Evolutionary conservation across 2,888 invertebrate species (phyloP).

Genomic region (Stenodema calcarata): DNA sequence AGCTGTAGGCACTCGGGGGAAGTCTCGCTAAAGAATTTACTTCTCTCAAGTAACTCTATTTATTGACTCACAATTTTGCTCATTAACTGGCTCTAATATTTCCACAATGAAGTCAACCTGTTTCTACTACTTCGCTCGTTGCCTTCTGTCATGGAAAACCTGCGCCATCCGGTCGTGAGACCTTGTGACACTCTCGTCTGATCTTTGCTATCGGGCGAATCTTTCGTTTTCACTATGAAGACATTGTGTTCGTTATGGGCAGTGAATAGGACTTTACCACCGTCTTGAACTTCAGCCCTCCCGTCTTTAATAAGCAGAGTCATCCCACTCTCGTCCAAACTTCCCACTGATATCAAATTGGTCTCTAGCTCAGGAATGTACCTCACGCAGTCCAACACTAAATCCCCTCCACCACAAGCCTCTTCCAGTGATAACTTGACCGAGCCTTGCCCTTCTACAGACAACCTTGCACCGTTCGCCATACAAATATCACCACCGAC

Average conservation of each 20-base stretch:
- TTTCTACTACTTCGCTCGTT: background rate
- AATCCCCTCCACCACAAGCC: slow-evolving; percentile 11
- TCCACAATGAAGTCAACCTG: slow-evolving; percentile 8
- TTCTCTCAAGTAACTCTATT: background rate
- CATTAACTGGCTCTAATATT: background rate
- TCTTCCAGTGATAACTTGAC: slow-evolving; percentile 24
- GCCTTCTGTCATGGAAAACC: slow-evolving; percentile 27
- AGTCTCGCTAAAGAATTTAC: background rate
- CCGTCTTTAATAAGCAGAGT: slow-evolving; percentile 25
- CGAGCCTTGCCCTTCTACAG: slow-evolving; percentile 33
- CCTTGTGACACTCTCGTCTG: background rate
- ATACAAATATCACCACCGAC: slow-evolving; percentile 27
- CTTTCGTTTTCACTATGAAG: slow-evolving; percentile 27
- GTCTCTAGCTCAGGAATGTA: slow-evolving; percentile 34
- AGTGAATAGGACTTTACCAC: slow-evolving; percentile 19
- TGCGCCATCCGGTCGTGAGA: background rate
- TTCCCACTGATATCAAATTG: slow-evolving; percentile 27
- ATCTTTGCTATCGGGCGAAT: background rate
- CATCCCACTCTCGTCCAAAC: slow-evolving; percentile 20
- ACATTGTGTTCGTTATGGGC: slow-evolving; percentile 36
- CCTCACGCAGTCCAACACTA: slow-evolving; percentile 18
- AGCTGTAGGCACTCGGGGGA: background rate
- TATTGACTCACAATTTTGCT: background rate
- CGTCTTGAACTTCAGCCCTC: slow-evolving; percentile 19
- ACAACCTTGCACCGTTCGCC: slow-evolving; percentile 22